Percentiles rank a stretch among this genome's conserved stretches.
Conservation (phyloP, 1,140 invertebrate species). For the Armadillidium nasatum region DNA sequence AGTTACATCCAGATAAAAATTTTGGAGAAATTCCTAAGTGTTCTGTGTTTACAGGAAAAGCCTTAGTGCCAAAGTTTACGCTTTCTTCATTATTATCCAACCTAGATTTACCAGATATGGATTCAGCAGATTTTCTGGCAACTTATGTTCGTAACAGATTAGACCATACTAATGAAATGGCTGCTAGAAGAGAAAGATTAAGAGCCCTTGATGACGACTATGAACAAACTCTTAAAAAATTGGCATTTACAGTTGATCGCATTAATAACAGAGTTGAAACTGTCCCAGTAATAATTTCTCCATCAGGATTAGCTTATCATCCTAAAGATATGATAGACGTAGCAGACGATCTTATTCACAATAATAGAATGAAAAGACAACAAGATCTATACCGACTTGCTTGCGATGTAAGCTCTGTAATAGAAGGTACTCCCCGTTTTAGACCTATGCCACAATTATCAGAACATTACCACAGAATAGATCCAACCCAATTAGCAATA, state of each 20-base stretch:
- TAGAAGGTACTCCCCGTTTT: background rate
- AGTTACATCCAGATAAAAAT: conserved; percentile 23
- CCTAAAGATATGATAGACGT: conserved; percentile 12
- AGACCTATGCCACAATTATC: background rate
- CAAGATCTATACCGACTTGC: background rate
- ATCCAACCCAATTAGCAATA: background rate
- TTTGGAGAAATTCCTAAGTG: background rate
- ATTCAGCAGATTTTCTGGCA: conserved; percentile 25
- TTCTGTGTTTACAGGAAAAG: background rate
- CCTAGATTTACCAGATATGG: conserved; percentile 25
- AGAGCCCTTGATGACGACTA: conserved; percentile 31
- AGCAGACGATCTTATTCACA: conserved; percentile 18
- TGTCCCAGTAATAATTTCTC: background rate
- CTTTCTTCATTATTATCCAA: background rate
- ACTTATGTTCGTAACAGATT: conserved; percentile 36
- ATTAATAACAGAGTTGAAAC: conserved; percentile 23
- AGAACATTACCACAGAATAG: background rate
- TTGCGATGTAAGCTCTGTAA: background rate
- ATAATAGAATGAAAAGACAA: background rate
- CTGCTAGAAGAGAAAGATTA: conserved; percentile 28
- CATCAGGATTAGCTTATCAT: background rate
- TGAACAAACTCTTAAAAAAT: conserved; percentile 30
- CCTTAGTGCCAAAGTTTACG: background rate
- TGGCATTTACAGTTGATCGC: conserved; percentile 28
- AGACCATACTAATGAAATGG: conserved; percentile 33